Conservation (phyloP, 2,797 vertebrate genomes). For the Ataeniobius toweri region DNA sequence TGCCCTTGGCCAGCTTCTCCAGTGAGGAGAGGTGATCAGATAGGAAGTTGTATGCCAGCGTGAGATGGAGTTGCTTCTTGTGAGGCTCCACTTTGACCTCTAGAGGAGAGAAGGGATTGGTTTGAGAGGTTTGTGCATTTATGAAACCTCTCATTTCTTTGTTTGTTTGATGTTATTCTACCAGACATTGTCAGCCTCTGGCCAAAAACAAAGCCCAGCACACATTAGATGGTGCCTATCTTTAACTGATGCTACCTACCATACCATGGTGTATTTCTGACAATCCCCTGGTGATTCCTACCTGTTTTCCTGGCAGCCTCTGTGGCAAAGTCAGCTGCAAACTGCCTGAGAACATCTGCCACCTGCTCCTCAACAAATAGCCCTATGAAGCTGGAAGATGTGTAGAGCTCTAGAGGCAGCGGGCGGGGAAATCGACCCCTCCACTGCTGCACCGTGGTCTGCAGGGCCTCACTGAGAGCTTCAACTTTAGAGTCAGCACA, state of each 20-base stretch:
- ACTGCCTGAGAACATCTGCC: constrained; percentile 92
- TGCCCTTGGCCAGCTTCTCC: constrained; percentile 91
- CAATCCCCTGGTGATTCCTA: constrained; percentile 48
- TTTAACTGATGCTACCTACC: too few relatives aligned
- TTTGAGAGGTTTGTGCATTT: background rate
- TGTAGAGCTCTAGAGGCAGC: constrained; percentile 92
- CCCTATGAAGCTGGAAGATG: constrained; percentile 95
- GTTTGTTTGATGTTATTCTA: background rate
- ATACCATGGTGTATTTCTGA: too few relatives aligned
- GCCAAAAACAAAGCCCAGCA: background rate
- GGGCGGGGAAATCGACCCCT: constrained; percentile 89
- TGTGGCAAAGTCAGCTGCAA: constrained; percentile 89
- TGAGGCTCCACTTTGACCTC: constrained; percentile 94
- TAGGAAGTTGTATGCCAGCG: constrained; percentile 95
- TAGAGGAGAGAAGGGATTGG: constrained; percentile 49
- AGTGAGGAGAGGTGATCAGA: constrained; percentile 85
- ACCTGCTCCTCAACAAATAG: constrained; percentile 94
- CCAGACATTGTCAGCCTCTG: background rate
- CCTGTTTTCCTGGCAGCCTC: constrained; percentile 90
- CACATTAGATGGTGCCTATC: background rate
- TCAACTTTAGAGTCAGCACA: constrained; percentile 93
- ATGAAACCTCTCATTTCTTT: background rate
- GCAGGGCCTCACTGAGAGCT: constrained; percentile 88
- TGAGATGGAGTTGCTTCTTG: constrained; percentile 96
- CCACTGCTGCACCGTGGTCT: constrained; percentile 88